Conservation (phyloP, 2,888 invertebrate genomes). For the Ariolimax columbianus region DNA sequence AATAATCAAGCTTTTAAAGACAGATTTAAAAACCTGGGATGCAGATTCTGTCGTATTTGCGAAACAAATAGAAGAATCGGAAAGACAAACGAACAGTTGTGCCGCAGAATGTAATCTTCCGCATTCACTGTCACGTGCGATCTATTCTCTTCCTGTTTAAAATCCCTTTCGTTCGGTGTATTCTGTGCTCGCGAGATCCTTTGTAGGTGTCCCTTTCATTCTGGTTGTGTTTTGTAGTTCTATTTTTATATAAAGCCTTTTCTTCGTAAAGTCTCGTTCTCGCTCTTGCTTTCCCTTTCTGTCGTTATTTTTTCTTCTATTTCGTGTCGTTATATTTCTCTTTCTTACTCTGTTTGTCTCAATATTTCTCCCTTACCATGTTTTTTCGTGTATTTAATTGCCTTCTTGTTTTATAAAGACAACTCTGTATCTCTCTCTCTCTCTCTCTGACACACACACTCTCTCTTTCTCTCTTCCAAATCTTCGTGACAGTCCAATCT, state of each 20-base stretch:
- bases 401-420: too few relatives aligned
- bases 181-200: background rate
- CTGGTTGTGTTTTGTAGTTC: background rate
- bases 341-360: background rate
- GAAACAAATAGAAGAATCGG: constrained; percentile 8
- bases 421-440: too few relatives aligned
- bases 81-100: constrained; percentile 15
- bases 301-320: background rate
- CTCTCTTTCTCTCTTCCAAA: too few relatives aligned
- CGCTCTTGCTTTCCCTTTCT: background rate
- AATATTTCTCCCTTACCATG: background rate
- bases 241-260: background rate
- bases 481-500: too few relatives aligned
- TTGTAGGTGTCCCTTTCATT: background rate
- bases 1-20: background rate
- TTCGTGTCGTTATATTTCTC: background rate
- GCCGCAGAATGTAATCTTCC: constrained; percentile 4
- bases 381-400: too few relatives aligned
- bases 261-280: background rate
- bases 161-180: background rate
- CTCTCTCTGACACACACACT: too few relatives aligned
- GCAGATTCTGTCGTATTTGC: background rate
- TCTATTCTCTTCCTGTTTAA: constrained; percentile 21
- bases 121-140: constrained; percentile 23
- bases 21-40: background rate